Evolutionary conservation across 1,140 invertebrate genomes (phyloP).

Genomic region (Tetraneura akinire): DNA sequence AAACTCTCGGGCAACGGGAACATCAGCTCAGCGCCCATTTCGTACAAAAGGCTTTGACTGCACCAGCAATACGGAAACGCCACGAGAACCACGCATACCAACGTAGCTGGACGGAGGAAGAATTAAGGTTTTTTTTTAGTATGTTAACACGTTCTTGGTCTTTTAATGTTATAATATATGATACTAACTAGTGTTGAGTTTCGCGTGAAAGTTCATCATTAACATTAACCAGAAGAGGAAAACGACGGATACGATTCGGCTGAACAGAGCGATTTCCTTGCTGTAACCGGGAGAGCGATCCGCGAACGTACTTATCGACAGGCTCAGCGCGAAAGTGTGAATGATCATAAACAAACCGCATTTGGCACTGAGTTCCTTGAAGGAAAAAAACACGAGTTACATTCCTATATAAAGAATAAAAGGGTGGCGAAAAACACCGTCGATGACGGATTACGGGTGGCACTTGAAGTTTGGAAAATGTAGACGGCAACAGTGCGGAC

Average conservation of each 20-base stretch:
- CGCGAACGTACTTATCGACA: not conserved
- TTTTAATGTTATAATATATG: not conserved
- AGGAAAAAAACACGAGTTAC: not conserved
- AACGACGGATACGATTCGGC: not conserved
- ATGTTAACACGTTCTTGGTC: too few species aligned
- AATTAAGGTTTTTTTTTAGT: not conserved
- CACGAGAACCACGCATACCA: not conserved
- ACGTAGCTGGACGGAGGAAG: not conserved
- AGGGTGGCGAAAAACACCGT: too few species aligned
- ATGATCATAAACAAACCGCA: not conserved
- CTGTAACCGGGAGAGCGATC: not conserved
- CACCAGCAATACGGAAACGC: not conserved
- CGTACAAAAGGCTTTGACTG: not conserved
- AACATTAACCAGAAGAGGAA: conserved; percentile 4
- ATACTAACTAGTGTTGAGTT: not conserved
- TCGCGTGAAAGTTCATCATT: not conserved
- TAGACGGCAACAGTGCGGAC: not conserved
- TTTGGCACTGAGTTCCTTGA: not conserved
- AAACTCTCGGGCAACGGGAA: conserved; percentile 6
- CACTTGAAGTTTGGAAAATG: not conserved
- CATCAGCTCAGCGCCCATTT: conserved; percentile 4
- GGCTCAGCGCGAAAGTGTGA: not conserved
- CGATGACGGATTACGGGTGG: not conserved
- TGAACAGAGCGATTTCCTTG: not conserved
- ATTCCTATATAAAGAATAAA: not conserved